Evolutionary conservation across 2,888 invertebrate genomes (phyloP).

Genomic region (Tetheella fluctuosa): DNA sequence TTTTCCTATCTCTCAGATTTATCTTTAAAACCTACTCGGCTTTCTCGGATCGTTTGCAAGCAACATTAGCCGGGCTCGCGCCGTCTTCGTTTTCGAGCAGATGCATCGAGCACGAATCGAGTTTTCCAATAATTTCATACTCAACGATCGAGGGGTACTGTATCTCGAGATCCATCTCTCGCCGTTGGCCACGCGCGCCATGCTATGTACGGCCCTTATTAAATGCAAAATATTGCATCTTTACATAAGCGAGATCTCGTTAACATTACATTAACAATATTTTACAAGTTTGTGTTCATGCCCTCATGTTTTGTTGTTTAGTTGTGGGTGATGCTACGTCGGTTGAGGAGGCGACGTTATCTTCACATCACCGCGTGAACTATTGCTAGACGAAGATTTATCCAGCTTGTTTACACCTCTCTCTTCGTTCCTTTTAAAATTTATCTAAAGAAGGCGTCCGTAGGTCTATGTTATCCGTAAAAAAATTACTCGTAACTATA

Average conservation of each 20-base stretch:
- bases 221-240: constrained; percentile 80
- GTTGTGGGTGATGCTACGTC: constrained; percentile 6
- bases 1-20: constrained; percentile 66
- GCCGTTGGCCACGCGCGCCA: constrained; percentile 71
- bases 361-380: constrained; percentile 3
- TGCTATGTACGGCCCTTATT: constrained; percentile 71
- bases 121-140: constrained; percentile 82
- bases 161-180: constrained; percentile 71
- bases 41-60: constrained; percentile 68
- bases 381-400: constrained; percentile 1
- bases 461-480: too few relatives aligned
- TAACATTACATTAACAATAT: constrained; percentile 75
- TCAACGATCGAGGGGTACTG: constrained; percentile 64
- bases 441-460: too few relatives aligned
- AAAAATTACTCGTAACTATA: too few relatives aligned
- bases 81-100: constrained; percentile 53
- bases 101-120: constrained; percentile 79
- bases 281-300: constrained; percentile 58
- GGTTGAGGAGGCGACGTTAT: constrained; percentile 4
- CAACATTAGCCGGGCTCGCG: constrained; percentile 63
- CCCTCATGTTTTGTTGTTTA: constrained; percentile 43
- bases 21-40: constrained; percentile 73
- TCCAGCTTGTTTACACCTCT: background rate
- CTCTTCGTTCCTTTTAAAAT: background rate
- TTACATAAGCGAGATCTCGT: constrained; percentile 76